Evolutionary conservation across 2,797 vertebrate species (phyloP).

Genomic region (Pangasius macronema): DNA sequence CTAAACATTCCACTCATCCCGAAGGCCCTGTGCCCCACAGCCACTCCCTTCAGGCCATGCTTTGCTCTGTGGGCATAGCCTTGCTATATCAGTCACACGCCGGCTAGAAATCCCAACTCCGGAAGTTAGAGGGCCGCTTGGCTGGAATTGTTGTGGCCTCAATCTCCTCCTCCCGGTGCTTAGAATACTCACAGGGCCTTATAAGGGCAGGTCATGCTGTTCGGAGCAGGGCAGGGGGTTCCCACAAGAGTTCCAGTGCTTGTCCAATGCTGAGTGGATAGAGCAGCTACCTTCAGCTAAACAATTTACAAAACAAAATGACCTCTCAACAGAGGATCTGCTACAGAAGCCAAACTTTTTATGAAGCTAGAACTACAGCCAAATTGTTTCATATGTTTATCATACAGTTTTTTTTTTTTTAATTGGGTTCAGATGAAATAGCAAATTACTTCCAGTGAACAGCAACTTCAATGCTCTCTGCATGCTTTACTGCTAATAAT

Average conservation of each 20-base stretch:
- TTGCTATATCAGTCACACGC: constrained; percentile 26
- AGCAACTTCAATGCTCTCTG: neutral
- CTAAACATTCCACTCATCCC: constrained; percentile 56
- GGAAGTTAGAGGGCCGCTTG: constrained; percentile 43
- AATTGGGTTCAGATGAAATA: neutral
- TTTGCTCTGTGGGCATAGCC: constrained; percentile 21
- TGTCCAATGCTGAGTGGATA: constrained; percentile 1
- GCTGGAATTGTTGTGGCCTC: constrained; percentile 32
- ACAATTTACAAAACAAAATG: neutral
- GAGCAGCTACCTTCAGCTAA: constrained; percentile 14
- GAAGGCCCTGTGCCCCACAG: constrained; percentile 40
- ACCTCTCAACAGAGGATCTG: constrained; percentile 1
- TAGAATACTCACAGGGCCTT: constrained; percentile 67
- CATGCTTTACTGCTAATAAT: neutral
- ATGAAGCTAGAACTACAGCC: neutral
- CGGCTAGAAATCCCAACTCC: constrained; percentile 49
- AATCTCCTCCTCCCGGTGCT: constrained; percentile 55
- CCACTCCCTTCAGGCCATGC: constrained; percentile 34
- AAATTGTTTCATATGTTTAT: neutral
- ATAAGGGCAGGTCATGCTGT: constrained; percentile 63
- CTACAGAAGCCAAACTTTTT: neutral
- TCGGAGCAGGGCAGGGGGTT: constrained; percentile 46
- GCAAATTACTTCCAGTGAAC: neutral
- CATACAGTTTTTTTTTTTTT: neutral
- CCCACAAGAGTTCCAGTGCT: constrained; percentile 47